Evolutionary conservation across 2,113 vertebrate species (phyloP).

Genomic region (Hemiprocne comata): DNA sequence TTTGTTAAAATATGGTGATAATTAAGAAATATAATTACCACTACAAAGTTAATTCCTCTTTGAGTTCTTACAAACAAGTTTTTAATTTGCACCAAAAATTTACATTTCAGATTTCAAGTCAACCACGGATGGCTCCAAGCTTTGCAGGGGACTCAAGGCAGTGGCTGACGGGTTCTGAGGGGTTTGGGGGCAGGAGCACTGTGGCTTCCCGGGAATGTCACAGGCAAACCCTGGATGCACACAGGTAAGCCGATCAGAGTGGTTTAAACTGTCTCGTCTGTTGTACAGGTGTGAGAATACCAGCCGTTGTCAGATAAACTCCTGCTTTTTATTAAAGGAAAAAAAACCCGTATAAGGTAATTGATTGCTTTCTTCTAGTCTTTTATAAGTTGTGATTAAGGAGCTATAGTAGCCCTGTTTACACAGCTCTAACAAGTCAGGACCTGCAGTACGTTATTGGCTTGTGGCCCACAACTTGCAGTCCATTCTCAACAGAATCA

Average conservation of each 20-base stretch:
- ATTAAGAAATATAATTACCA: conserved; percentile 27
- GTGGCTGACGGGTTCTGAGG: neutral
- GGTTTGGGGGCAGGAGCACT: neutral
- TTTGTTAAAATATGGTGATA: conserved; percentile 16
- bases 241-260: neutral
- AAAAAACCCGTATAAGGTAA: conserved; percentile 51
- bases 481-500: conserved; percentile 72
- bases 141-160: neutral
- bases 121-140: neutral
- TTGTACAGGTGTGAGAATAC: conserved; percentile 1
- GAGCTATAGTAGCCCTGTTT: conserved; percentile 68
- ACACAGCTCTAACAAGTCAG: conserved; percentile 76
- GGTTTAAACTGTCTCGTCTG: neutral
- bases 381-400: conserved; percentile 76
- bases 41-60: conserved; percentile 63
- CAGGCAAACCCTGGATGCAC: neutral
- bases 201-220: neutral
- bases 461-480: conserved; percentile 62
- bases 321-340: conserved; percentile 58
- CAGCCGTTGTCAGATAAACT: conserved; percentile 35
- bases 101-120: conserved; percentile 53
- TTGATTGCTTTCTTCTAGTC: conserved; percentile 69
- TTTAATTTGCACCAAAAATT: conserved; percentile 63
- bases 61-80: conserved; percentile 58
- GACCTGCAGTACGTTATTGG: conserved; percentile 75